Evolutionary conservation across 2,113 vertebrate genomes (phyloP), one percentile per base, ranked within the genome.

Genomic region (Dipodomys ordii): DNA sequence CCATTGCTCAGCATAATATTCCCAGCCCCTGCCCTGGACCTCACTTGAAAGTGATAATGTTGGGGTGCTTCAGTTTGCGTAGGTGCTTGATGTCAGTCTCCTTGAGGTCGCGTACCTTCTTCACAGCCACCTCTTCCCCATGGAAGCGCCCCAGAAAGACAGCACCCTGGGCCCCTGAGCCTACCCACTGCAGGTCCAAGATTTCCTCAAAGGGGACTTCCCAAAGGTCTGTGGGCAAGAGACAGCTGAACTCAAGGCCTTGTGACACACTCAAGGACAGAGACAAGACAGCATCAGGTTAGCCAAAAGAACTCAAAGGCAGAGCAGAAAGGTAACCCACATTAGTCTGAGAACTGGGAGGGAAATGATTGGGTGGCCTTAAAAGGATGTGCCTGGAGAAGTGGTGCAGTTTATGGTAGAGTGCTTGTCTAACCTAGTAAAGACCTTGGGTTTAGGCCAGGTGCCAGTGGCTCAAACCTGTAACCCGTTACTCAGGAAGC

Each of bases 11-110:
- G 44, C 6, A 15, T 12, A 46, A 60, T 27, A 20, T 60, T 23
- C 44, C n/a, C 83, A 57, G 39, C 19, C 93, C 82, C 68, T 60
- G 85, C 92, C 91, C 57, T 60, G 84, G 85, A 30, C 32, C 99
- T 99, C 88, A 99, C 99, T 99, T 99, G 98, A 99, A 99, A 68
- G 99, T 99, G 98, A 99, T 99, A 98, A 99, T 99, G 98, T 99
- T 99, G 97, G 99, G 99, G 95, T 99, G 99, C 96, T 99, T 99
- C 83, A 99, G 99, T 96, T 99, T 99, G 88, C 99, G 98, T 83
- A 99, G 98, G 97, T 99, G 99, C 94, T 99, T 99, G 98, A 99
- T 99, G 97, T 99, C 99, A 0, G 99, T 99, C 98, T 99, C 99
- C 97, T 99, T 99, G 93, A 99, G 99, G 97, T 99, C 99, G 84